Evolutionary conservation across 2,797 vertebrate species (phyloP).

Genomic region (Rhincodon typus): DNA sequence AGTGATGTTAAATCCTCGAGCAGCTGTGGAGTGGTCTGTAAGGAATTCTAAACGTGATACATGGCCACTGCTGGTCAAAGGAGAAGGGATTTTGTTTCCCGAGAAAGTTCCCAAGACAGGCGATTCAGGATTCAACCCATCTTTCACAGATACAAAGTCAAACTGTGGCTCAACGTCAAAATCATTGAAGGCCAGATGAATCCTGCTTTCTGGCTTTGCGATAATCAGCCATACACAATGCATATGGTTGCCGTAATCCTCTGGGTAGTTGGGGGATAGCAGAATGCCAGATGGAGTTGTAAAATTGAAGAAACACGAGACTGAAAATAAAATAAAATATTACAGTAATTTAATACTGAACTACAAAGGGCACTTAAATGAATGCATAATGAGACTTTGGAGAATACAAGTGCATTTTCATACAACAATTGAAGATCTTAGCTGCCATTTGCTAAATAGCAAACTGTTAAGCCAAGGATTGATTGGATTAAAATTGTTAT

Average conservation of each 20-base stretch:
- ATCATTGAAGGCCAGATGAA: constrained; percentile 96
- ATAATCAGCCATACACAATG: constrained; percentile 98
- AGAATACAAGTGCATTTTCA: neutral
- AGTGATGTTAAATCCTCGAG: constrained; percentile 95
- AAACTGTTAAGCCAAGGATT: neutral
- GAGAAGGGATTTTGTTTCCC: constrained; percentile 79
- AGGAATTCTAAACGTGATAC: constrained; percentile 90
- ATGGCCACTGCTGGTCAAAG: constrained; percentile 91
- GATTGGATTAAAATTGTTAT: constrained; percentile 23
- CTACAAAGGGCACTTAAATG: neutral
- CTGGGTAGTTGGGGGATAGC: constrained; percentile 93
- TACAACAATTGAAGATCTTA: neutral
- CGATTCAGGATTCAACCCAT: constrained; percentile 85
- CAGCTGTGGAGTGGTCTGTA: constrained; percentile 93
- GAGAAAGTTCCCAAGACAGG: constrained; percentile 93
- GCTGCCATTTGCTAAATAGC: neutral
- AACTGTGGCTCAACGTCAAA: constrained; percentile 98
- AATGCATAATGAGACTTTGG: constrained; percentile 8
- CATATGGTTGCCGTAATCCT: constrained; percentile 94
- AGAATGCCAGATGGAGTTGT: constrained; percentile 87
- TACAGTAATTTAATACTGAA: constrained; percentile 10
- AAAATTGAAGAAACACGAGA: constrained; percentile 99
- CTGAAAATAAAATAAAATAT: constrained; percentile 57
- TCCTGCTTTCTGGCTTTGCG: constrained; percentile 83
- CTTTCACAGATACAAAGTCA: constrained; percentile 92